These are phyloP conservation scores for Neomonachus schauinslandi DNA, from an alignment of 2,113 vertebrate genomes.

Conservation along the genomic window DNA sequence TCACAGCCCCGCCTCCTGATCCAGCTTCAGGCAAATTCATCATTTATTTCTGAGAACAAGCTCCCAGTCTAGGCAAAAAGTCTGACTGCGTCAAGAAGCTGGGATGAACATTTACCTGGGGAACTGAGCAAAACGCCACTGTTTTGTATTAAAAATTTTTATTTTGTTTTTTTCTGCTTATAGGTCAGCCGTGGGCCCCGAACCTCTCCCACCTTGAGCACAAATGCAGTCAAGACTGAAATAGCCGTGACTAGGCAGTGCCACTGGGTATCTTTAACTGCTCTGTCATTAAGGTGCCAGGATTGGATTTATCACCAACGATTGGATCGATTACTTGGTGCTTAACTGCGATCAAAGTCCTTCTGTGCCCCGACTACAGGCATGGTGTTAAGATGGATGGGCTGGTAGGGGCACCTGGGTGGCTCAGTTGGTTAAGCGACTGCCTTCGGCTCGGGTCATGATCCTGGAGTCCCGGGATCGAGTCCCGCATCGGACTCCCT, in stretches of 20 bases:
- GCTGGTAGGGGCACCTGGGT: background rate
- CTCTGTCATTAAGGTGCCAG: conserved; percentile 44
- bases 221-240: background rate
- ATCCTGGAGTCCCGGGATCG: too few relatives aligned
- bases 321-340: background rate
- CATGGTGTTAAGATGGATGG: conserved; percentile 53
- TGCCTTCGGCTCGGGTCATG: too few relatives aligned
- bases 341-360: conserved; percentile 26
- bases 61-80: background rate
- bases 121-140: background rate
- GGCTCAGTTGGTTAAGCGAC: too few relatives aligned
- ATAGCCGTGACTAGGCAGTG: background rate
- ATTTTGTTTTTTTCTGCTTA: background rate
- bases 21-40: background rate
- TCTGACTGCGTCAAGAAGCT: background rate
- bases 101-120: background rate
- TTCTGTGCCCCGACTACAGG: background rate
- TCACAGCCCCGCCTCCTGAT: background rate
- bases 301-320: background rate
- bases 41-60: background rate
- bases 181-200: accelerated
- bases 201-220: background rate
- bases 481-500: too few relatives aligned
- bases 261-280: conserved; percentile 17
- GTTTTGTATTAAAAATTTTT: background rate